These are phyloP conservation scores for Anseranas semipalmata DNA, from an alignment of 2,113 vertebrate species.

Conservation along the genomic window DNA sequence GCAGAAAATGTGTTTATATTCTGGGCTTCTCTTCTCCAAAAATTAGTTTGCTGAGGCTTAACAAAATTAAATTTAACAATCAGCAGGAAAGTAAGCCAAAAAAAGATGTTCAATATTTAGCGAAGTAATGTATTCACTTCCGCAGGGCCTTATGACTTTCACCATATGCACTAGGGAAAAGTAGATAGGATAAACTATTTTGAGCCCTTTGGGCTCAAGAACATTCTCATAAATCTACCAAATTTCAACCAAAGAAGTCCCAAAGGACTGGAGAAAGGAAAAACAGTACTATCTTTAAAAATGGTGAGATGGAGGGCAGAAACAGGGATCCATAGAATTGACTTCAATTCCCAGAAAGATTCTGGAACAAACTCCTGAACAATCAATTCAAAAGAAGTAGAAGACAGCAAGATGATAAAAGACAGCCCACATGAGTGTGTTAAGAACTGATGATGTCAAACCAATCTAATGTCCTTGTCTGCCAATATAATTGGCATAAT, in stretches of 20 bases:
- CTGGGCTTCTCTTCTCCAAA: not conserved
- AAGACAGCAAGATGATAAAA: slow-evolving; percentile 29
- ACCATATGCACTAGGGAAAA: not conserved
- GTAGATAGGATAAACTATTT: not conserved
- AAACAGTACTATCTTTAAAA: not conserved
- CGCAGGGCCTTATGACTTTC: not conserved
- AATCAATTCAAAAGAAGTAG: slow-evolving; percentile 35
- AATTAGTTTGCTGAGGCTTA: slow-evolving; percentile 19
- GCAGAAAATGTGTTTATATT: slow-evolving; percentile 1
- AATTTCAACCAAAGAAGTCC: not conserved
- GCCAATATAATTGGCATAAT: slow-evolving; percentile 48
- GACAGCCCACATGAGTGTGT: not conserved
- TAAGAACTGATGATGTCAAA: slow-evolving; percentile 47
- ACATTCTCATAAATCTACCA: not conserved
- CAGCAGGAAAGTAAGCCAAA: slow-evolving; percentile 21
- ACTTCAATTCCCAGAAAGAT: slow-evolving; percentile 43
- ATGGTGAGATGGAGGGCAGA: rapidly evolving
- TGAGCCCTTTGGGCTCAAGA: not conserved
- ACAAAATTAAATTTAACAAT: slow-evolving; percentile 39
- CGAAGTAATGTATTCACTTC: slow-evolving; percentile 4
- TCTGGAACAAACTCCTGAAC: slow-evolving; percentile 12
- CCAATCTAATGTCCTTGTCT: not conserved
- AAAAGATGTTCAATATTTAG: slow-evolving; percentile 12
- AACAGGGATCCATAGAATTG: not conserved
- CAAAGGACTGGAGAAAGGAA: not conserved